A percentile compares a stretch with the other conserved stretches of the same genome.
phyloP scores from a whole-genome alignment of 2,888 invertebrate genomes.

The Mythimna impura region DNA sequence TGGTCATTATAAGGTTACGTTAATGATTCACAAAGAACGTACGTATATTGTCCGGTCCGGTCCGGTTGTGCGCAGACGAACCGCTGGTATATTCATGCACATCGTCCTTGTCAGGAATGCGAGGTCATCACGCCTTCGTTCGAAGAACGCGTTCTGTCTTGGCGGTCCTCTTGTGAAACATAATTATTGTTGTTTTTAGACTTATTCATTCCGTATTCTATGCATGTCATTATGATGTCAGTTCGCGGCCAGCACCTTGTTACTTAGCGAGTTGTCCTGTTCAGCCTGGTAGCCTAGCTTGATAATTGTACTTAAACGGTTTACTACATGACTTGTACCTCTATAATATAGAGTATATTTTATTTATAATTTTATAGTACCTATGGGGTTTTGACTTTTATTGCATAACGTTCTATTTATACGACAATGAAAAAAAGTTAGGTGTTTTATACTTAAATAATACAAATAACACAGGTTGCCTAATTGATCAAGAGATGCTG shows the following conservation, averaged over 20 bases:
- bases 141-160: slow-evolving; percentile 81
- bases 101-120: slow-evolving; percentile 90
- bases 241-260: slow-evolving; percentile 74
- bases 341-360: background rate
- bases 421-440: background rate
- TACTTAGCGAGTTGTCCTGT: slow-evolving; percentile 60
- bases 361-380: slow-evolving; percentile 26
- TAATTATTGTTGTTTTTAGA: slow-evolving; percentile 80
- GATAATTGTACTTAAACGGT: slow-evolving; percentile 61
- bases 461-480: background rate
- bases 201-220: slow-evolving; percentile 82
- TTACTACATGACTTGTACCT: slow-evolving; percentile 42
- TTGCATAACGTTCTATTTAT: slow-evolving; percentile 29
- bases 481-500: background rate
- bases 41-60: slow-evolving; percentile 63
- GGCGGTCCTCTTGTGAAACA: slow-evolving; percentile 84
- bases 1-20: slow-evolving; percentile 59
- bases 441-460: background rate
- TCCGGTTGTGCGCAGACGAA: slow-evolving; percentile 60
- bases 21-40: slow-evolving; percentile 65
- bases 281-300: slow-evolving; percentile 54
- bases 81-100: slow-evolving; percentile 72
- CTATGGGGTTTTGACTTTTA: slow-evolving; percentile 22
- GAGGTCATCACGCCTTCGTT: slow-evolving; percentile 87
- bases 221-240: slow-evolving; percentile 81